Evolutionary conservation across 92 coral and sea anemone genomes (phyloP).

Genomic region (Palythoa grandiflora): DNA sequence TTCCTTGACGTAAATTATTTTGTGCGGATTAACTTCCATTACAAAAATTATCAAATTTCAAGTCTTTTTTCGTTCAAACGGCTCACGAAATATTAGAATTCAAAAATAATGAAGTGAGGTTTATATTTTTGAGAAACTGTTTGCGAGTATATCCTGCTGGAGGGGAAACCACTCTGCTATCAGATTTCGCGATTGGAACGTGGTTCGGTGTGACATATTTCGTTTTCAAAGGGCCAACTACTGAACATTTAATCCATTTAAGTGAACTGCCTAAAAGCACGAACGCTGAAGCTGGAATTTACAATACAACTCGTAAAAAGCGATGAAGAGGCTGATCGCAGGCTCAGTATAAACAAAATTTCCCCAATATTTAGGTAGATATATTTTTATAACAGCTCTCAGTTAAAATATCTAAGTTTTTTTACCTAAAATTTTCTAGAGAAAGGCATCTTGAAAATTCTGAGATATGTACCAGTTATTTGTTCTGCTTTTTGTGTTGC

Average conservation of each 20-base stretch:
- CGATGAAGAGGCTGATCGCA: constrained; percentile 32
- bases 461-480: constrained; percentile 9
- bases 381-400: neutral
- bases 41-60: neutral
- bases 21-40: neutral
- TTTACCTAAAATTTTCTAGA: neutral
- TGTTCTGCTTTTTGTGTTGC: constrained; percentile 7
- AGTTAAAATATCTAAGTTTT: neutral
- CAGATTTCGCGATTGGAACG: constrained; percentile 30
- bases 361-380: neutral
- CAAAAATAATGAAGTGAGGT: neutral
- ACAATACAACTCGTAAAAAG: neutral
- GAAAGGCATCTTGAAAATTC: neutral
- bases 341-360: constrained; percentile 36
- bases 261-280: neutral
- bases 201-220: constrained; percentile 16
- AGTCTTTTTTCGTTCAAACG: neutral
- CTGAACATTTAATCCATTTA: neutral
- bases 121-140: neutral
- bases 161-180: constrained; percentile 32
- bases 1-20: neutral
- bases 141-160: constrained; percentile 9
- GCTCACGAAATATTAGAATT: neutral
- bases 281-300: neutral
- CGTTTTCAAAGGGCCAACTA: neutral